These are phyloP conservation scores for Dicroscelio sp. DNA, from an alignment of 2,888 invertebrate genomes.

Conservation along the genomic window DNA sequence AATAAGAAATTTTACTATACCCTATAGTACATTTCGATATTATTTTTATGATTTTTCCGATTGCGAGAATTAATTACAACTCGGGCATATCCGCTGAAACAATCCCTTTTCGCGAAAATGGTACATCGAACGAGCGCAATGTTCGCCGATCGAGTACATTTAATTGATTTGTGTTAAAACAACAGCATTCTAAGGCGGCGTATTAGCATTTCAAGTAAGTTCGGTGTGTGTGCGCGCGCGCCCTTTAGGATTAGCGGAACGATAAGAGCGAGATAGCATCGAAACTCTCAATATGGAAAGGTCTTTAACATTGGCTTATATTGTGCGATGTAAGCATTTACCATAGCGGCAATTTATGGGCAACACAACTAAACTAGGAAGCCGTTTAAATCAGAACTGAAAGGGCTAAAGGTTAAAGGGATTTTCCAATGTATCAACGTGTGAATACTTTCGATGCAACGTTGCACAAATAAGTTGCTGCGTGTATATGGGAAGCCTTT, in stretches of 20 bases:
- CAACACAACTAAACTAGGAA: conserved; percentile 79
- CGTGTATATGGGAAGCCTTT: conserved; percentile 76
- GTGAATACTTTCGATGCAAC: conserved; percentile 79
- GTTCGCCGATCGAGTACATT: conserved; percentile 61
- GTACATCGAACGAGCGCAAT: conserved; percentile 57
- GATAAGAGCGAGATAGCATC: conserved; percentile 78
- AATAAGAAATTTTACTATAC: not conserved
- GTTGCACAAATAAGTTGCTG: conserved; percentile 70
- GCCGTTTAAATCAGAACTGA: conserved; percentile 82
- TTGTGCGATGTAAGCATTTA: conserved; percentile 73
- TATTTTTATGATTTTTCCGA: not conserved
- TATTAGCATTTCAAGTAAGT: conserved; percentile 78
- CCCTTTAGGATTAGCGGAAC: conserved; percentile 77
- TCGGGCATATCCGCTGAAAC: too few species aligned
- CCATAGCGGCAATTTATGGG: conserved; percentile 80
- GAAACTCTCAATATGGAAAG: conserved; percentile 80
- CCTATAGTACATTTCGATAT: not conserved
- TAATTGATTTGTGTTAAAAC: conserved; percentile 79
- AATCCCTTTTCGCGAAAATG: conserved; percentile 58
- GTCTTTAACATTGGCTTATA: conserved; percentile 79
- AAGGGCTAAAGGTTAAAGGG: conserved; percentile 81
- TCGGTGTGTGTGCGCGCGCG: conserved; percentile 68
- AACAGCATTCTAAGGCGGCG: conserved; percentile 61
- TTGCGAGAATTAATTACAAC: conserved; percentile 1
- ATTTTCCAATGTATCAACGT: conserved; percentile 79